Evolutionary conservation across 1,140 invertebrate genomes (phyloP), one percentile per base, ranked within the genome.

Genomic region (Tetramorium simillimum): DNA sequence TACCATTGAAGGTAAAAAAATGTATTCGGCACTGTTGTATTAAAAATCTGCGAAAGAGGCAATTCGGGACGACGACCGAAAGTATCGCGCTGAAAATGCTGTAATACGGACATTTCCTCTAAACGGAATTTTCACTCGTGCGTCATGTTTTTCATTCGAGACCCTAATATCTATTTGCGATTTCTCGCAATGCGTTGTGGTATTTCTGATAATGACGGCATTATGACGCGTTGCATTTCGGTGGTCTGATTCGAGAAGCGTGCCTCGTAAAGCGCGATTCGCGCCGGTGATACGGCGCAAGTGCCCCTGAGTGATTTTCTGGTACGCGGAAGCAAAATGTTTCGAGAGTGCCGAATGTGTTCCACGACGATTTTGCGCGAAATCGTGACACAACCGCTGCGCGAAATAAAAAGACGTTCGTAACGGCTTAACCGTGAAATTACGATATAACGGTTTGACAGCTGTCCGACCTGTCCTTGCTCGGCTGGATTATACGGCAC

Each of bases 1-100:
- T 91, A 95, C 93, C 56, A 94, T 95, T 58, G 95, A 94, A 93
- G 96, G 96, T 96, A 92, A 95, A 92, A 92, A 92, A 95, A 92
- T 91, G 85, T 90, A 82, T 75, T n/a, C n/a, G n/a, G n/a, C n/a
- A n/a, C n/a, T n/a, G 7, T 63, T 33, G 28, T 16, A 4, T 7
- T 16, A 12, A 28, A 33, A 33, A 62, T 77, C 33, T 28, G 2
- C 10, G 5, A 63, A n/a, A 14, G 3, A 33, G 21, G 10, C n/a
- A 37, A 60, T 60, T 40, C 37, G 58, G 18, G n/a, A 24, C 37
- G 73, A 43, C 21, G 43, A 18, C 18, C 9, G 18, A 62, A 70
- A 24, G 18, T 56, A 43, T 9, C 18, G 4, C 10, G 24, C 46
- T 65, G 40, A 43, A 40, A 78, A 78, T 37, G 18, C 21, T 6